phyloP scores from a whole-genome alignment of 1,140 invertebrate species.

The Monomorium pharaonis region DNA sequence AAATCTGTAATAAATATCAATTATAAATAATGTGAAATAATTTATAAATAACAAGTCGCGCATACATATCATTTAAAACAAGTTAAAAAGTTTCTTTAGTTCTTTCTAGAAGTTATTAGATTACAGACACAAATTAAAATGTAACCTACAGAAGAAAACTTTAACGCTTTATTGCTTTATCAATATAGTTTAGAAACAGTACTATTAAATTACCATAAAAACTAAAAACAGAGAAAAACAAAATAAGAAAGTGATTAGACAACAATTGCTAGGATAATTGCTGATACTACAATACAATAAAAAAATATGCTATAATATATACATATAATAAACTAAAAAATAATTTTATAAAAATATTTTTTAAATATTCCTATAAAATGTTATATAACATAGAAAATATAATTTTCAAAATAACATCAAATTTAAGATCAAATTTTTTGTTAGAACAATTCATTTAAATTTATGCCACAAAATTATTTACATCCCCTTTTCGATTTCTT shows the following conservation, averaged over 20 bases:
- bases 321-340: not conserved
- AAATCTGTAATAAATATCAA: not conserved
- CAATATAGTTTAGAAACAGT: not conserved
- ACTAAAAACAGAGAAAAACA: not conserved
- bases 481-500: not conserved
- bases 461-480: not conserved
- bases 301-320: not conserved
- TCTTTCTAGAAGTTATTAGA: not conserved
- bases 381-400: not conserved
- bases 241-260: not conserved
- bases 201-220: not conserved
- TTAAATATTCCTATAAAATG: not conserved
- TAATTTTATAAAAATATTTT: not conserved
- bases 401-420: too few relatives aligned
- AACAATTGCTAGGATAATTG: too few relatives aligned
- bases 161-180: not conserved
- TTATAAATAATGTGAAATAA: not conserved
- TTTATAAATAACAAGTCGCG: not conserved
- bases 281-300: not conserved
- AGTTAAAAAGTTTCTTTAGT: too few relatives aligned
- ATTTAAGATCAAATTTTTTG: too few relatives aligned
- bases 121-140: not conserved
- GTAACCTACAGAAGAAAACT: not conserved
- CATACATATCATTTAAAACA: too few relatives aligned
- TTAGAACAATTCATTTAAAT: not conserved